Conservation (phyloP, 1,140 invertebrate species). For the Thaumatotibia leucotreta region DNA sequence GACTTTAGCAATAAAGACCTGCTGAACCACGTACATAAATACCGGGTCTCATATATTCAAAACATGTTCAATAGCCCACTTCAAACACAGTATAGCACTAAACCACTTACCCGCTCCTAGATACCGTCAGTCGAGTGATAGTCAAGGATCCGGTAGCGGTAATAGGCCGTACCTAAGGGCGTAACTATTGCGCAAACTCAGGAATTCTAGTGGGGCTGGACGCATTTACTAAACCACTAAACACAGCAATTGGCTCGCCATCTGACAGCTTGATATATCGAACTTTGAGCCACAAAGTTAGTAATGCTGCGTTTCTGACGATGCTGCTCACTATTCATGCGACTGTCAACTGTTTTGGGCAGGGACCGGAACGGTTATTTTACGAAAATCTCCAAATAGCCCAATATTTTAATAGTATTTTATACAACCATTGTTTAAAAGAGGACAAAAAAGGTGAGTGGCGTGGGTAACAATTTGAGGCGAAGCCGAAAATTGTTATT, state of each 20-base stretch:
- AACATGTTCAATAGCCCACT: background rate
- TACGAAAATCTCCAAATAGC: no score
- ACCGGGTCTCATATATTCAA: background rate
- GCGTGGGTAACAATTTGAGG: no score
- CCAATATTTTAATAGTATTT: no score
- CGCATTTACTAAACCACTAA: slow-evolving; percentile 33
- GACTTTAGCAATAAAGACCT: no score
- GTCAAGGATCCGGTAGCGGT: slow-evolving; percentile 67
- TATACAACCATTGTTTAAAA: no score
- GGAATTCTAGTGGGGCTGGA: slow-evolving; percentile 61
- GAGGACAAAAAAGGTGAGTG: no score
- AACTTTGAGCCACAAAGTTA: slow-evolving; percentile 15
- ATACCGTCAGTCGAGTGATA: slow-evolving; percentile 36
- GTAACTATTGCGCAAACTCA: slow-evolving; percentile 52
- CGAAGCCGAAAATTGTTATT: no score
- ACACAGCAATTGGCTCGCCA: slow-evolving; percentile 61
- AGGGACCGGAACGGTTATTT: no score
- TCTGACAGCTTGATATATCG: slow-evolving; percentile 65
- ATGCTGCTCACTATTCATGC: no score
- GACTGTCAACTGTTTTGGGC: background rate
- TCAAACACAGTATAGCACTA: background rate
- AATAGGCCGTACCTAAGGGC: slow-evolving; percentile 59
- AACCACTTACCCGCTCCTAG: slow-evolving; percentile 4
- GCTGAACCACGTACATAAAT: no score
- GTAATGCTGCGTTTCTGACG: background rate